phyloP scores from a whole-genome alignment of 2,797 vertebrate genomes.

The Micrastur ruficollis region DNA sequence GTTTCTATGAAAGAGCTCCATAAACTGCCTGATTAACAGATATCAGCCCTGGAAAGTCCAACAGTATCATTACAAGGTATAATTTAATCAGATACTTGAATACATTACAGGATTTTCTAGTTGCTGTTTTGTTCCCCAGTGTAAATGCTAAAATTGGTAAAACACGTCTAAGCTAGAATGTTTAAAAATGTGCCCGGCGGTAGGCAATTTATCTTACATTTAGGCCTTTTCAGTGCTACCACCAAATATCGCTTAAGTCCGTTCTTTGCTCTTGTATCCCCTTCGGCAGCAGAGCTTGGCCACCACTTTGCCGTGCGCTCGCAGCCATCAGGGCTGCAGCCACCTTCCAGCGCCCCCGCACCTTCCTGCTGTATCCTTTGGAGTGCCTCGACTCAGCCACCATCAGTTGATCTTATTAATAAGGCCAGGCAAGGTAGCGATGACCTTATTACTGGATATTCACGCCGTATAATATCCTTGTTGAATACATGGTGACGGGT shows the following conservation, averaged over 20 bases:
- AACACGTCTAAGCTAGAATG: background rate
- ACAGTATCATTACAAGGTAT: background rate
- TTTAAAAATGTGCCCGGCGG: background rate
- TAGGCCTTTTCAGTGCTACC: background rate
- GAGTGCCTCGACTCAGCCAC: background rate
- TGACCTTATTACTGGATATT: background rate
- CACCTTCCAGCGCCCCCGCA: background rate
- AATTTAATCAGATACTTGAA: background rate
- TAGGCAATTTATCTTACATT: background rate
- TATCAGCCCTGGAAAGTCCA: background rate
- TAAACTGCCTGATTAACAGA: background rate
- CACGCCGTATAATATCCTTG: background rate
- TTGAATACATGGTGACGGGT: background rate
- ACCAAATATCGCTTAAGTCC: background rate
- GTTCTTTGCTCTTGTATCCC: background rate
- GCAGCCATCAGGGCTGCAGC: background rate
- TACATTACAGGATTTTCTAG: background rate
- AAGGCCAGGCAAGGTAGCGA: background rate
- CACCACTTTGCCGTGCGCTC: fast-evolving
- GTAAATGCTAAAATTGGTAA: background rate
- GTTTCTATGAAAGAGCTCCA: background rate
- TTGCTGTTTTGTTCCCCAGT: background rate
- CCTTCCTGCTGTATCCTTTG: background rate
- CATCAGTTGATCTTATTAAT: background rate
- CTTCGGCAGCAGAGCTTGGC: background rate